phyloP scores from a whole-genome alignment of 2,113 vertebrate species.

The Daubentonia madagascariensis region DNA sequence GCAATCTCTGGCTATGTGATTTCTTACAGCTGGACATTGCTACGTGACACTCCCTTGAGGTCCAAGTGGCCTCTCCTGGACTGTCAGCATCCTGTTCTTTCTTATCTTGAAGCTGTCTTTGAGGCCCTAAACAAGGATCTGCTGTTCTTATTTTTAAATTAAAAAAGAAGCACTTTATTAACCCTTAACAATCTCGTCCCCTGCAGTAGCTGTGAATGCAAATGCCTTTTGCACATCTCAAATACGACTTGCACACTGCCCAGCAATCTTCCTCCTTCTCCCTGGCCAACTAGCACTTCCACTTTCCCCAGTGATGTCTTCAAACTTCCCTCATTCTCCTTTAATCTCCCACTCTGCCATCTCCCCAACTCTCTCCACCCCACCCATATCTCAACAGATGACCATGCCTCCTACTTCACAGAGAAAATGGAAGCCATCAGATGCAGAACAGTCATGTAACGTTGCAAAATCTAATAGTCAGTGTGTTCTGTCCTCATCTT shows the following conservation, averaged over 20 bases:
- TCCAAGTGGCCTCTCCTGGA: slow-evolving; percentile 55
- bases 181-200: not conserved
- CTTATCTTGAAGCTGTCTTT: slow-evolving; percentile 72
- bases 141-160: slow-evolving; percentile 61
- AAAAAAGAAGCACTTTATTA: not conserved
- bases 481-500: not conserved
- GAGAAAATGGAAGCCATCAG: not conserved
- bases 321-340: not conserved
- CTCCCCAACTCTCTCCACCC: not conserved
- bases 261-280: not conserved
- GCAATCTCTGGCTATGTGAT: slow-evolving; percentile 21
- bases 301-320: not conserved
- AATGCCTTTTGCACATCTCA: not conserved
- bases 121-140: slow-evolving; percentile 52
- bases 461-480: not conserved
- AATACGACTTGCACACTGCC: not conserved
- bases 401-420: not conserved
- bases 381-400: not conserved
- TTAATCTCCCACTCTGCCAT: not conserved
- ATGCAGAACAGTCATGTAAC: not conserved
- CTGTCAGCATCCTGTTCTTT: slow-evolving; percentile 61
- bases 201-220: not conserved
- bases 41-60: slow-evolving; percentile 55
- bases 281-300: not conserved
- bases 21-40: slow-evolving; percentile 58